These are phyloP conservation scores for Villa cingulata DNA, from an alignment of 2,888 invertebrate genomes.

Conservation along the genomic window DNA sequence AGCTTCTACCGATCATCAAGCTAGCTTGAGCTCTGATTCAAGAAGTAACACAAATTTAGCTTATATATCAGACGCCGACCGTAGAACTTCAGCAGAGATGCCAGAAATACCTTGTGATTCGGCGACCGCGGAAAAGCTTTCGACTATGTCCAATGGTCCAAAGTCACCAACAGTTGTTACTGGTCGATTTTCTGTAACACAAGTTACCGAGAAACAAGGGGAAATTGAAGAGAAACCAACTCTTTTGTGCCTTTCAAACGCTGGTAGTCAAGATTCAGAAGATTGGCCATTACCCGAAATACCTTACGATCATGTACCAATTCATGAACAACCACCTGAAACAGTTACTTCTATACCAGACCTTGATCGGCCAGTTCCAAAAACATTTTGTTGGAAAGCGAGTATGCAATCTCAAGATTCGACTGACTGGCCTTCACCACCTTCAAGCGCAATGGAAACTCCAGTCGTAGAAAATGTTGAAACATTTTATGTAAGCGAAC, in stretches of 20 bases:
- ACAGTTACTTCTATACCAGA: conserved; percentile 29
- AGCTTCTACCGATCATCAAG: conserved; percentile 73
- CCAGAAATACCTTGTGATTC: conserved; percentile 72
- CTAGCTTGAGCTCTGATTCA: conserved; percentile 72
- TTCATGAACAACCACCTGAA: conserved; percentile 22
- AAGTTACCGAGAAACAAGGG: conserved; percentile 26
- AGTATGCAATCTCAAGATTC: conserved; percentile 48
- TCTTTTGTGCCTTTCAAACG: conserved; percentile 35
- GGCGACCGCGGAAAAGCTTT: conserved; percentile 40
- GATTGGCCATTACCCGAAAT: conserved; percentile 65
- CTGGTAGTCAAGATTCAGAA: conserved; percentile 59
- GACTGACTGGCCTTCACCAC: conserved; percentile 71
- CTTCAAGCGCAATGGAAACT: conserved; percentile 55
- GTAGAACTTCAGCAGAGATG: conserved; percentile 71
- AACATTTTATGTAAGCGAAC: conserved; percentile 64
- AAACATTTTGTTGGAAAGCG: conserved; percentile 23
- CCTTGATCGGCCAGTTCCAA: conserved; percentile 32
- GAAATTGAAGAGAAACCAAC: conserved; percentile 26
- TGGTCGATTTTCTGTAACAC: conserved; percentile 34
- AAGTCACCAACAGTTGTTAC: conserved; percentile 36
- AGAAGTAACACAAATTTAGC: conserved; percentile 58
- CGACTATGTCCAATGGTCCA: conserved; percentile 44
- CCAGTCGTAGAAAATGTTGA: conserved; percentile 64
- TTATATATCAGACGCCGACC: conserved; percentile 66
- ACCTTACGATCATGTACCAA: conserved; percentile 39